Conservation (phyloP, 1,140 invertebrate genomes). For the Agraylea sexmaculata region DNA sequence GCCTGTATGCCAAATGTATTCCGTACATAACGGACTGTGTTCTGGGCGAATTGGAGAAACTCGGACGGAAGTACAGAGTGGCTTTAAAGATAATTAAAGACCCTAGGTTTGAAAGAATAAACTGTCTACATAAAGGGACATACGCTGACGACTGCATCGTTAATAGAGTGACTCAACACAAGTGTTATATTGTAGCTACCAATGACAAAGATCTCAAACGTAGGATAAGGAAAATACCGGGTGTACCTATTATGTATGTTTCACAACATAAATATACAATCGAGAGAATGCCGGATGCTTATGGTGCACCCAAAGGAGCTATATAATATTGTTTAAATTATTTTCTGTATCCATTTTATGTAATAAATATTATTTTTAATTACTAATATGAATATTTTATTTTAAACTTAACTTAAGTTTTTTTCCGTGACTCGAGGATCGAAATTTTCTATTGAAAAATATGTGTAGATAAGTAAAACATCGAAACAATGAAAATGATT, state of each 20-base stretch:
- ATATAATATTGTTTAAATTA: no score
- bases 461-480: conserved; percentile 20
- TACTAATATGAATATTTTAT: no score
- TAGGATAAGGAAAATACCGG: conserved; percentile 94
- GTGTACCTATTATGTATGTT: conserved; percentile 98
- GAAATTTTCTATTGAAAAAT: not conserved
- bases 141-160: conserved; percentile 99
- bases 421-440: not conserved
- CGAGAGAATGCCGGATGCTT: conserved; percentile 97
- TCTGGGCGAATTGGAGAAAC: conserved; percentile 94
- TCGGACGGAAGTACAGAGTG: conserved; percentile 90
- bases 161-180: conserved; percentile 92
- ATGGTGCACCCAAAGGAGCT: conserved; percentile 68
- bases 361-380: no score
- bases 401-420: no score
- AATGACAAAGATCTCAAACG: conserved; percentile 97
- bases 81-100: conserved; percentile 95
- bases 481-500: no score
- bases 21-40: conserved; percentile 99
- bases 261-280: conserved; percentile 88
- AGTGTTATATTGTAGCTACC: conserved; percentile 98
- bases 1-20: conserved; percentile 96
- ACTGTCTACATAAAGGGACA: conserved; percentile 94
- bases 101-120: conserved; percentile 81
- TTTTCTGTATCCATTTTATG: no score